Percentiles rank a stretch among this genome's conserved stretches.
Conservation (phyloP, 2,113 vertebrate species). For the Dissostichus mawsoni region DNA sequence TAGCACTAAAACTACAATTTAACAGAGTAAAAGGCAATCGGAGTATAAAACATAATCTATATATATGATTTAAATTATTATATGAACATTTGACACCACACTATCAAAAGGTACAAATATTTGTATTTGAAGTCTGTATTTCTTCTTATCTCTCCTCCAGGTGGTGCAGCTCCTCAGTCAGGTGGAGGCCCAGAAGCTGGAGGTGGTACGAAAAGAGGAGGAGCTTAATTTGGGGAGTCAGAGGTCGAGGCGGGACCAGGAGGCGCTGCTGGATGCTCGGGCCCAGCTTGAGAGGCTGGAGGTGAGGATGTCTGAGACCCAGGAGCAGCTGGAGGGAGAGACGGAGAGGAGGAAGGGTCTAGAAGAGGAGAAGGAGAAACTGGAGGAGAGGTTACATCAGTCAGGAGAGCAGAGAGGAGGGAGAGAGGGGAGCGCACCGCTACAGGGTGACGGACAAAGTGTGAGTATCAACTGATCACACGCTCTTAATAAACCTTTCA, state of each 20-base stretch:
- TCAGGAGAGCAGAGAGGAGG: constrained; percentile 71
- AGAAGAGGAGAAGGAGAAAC: constrained; percentile 85
- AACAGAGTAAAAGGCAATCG: no score
- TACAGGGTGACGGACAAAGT: constrained; percentile 27
- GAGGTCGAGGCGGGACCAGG: constrained; percentile 84
- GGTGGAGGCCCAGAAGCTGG: constrained; percentile 89
- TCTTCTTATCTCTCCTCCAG: constrained; percentile 18
- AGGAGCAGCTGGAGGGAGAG: constrained; percentile 86
- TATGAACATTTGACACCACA: no score
- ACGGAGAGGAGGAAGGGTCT: constrained; percentile 82
- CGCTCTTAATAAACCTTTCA: neutral
- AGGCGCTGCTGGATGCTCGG: constrained; percentile 83
- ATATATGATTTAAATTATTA: no score
- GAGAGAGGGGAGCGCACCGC: constrained; percentile 47
- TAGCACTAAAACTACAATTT: no score
- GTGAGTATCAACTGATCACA: constrained; percentile 50
- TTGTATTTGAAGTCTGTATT: neutral
- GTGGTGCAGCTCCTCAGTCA: constrained; percentile 89
- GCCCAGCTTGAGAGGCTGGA: constrained; percentile 81
- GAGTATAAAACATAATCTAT: no score
- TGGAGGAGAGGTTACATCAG: constrained; percentile 85
- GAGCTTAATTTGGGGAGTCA: constrained; percentile 84
- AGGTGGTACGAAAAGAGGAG: constrained; percentile 90
- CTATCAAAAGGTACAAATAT: neutral
- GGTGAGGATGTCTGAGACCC: constrained; percentile 82